These are phyloP conservation scores for Ophiodon elongatus DNA, from an alignment of 2,113 vertebrate species.

Conservation along the genomic window DNA sequence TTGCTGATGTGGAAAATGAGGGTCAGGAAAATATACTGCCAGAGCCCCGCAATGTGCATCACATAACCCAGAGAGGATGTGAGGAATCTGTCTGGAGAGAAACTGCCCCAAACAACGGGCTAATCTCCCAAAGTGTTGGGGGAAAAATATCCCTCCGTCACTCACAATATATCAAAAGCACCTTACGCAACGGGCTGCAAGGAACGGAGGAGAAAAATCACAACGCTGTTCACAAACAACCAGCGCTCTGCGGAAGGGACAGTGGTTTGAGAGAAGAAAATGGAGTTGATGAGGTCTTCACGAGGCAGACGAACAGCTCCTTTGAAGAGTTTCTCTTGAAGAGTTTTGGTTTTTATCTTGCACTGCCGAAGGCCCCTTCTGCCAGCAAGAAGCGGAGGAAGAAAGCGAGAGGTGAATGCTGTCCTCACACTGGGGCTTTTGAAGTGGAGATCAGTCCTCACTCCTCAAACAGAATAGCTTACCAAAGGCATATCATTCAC, in stretches of 20 bases:
- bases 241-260: constrained; percentile 39
- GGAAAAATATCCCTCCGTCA: constrained; percentile 51
- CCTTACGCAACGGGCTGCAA: constrained; percentile 70
- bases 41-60: constrained; percentile 24
- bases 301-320: constrained; percentile 46
- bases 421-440: constrained; percentile 66
- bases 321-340: constrained; percentile 76
- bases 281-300: constrained; percentile 52
- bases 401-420: constrained; percentile 64
- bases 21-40: constrained; percentile 51
- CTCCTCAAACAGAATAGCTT: constrained; percentile 77
- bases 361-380: constrained; percentile 50
- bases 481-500: constrained; percentile 72
- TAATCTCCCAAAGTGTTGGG: constrained; percentile 34
- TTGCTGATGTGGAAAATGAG: constrained; percentile 75
- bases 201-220: constrained; percentile 42
- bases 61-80: constrained; percentile 23
- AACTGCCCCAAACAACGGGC: constrained; percentile 37
- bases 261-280: constrained; percentile 51
- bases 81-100: constrained; percentile 21
- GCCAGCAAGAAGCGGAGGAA: constrained; percentile 30
- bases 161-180: constrained; percentile 63
- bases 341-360: constrained; percentile 56
- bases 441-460: constrained; percentile 75
- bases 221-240: constrained; percentile 28